phyloP scores from a whole-genome alignment of 2,797 vertebrate genomes.

The Geotrypetes seraphini region DNA sequence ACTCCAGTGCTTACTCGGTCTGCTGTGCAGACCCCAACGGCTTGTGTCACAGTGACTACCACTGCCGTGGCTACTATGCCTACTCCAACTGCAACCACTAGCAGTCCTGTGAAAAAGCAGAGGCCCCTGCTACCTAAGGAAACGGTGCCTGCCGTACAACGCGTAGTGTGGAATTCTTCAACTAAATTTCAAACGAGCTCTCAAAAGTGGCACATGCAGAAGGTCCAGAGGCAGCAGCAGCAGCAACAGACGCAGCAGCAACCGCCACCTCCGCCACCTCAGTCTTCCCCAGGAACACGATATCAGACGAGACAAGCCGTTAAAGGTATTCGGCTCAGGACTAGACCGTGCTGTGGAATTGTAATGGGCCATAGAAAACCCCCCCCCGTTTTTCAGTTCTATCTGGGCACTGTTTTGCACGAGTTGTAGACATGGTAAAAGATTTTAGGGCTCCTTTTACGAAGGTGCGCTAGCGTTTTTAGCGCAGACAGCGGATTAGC shows the following conservation, averaged over 20 bases:
- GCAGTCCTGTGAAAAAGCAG: constrained; percentile 85
- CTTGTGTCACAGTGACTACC: constrained; percentile 54
- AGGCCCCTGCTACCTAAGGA: constrained; percentile 93
- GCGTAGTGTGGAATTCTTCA: constrained; percentile 86
- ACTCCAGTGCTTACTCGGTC: constrained; percentile 62
- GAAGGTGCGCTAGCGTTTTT: too few relatives aligned
- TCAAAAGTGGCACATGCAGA: constrained; percentile 94
- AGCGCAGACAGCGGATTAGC: too few relatives aligned
- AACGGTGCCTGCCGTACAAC: constrained; percentile 75
- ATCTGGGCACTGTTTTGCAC: too few relatives aligned
- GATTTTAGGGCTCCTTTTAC: too few relatives aligned
- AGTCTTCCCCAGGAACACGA: constrained; percentile 82
- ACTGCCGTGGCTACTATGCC: constrained; percentile 43
- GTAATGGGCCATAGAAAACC: too few relatives aligned
- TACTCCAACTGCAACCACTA: constrained; percentile 42
- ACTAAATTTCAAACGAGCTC: constrained; percentile 91
- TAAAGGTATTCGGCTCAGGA: constrained; percentile 68
- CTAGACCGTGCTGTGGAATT: too few relatives aligned
- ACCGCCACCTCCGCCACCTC: constrained; percentile 64
- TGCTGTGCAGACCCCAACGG: constrained; percentile 53
- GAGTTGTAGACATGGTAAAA: too few relatives aligned
- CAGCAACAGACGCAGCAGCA: constrained; percentile 64
- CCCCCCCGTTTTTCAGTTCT: too few relatives aligned
- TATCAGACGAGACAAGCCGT: constrained; percentile 94
- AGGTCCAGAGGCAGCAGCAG: constrained; percentile 80